These are phyloP conservation scores for Xerus rutilus DNA, from an alignment of 2,797 vertebrate genomes.

Conservation along the genomic window DNA sequence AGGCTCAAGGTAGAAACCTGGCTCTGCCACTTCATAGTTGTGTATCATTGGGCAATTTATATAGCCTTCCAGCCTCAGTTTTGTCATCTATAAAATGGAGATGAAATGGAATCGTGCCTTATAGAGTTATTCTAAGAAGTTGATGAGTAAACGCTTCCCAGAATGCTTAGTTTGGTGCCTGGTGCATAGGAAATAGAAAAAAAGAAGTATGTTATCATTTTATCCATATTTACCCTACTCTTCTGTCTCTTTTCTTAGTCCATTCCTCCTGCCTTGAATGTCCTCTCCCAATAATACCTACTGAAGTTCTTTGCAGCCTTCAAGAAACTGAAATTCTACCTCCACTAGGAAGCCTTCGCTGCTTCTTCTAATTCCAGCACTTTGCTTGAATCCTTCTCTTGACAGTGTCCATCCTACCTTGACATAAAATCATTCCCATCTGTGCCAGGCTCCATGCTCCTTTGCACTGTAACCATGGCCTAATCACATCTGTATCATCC, in stretches of 20 bases:
- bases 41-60: not conserved
- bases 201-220: not conserved
- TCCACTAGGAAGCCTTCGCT: not conserved
- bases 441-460: not conserved
- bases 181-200: not conserved
- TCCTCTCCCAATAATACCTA: not conserved
- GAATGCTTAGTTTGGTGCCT: not conserved
- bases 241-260: not conserved
- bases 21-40: not conserved
- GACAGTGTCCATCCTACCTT: not conserved
- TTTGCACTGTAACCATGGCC: not conserved
- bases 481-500: not conserved
- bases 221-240: not conserved
- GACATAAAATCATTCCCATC: not conserved
- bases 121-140: not conserved
- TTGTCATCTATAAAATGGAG: slow-evolving; percentile 1
- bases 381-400: slow-evolving; percentile 39
- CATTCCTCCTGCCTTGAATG: slow-evolving; percentile 10
- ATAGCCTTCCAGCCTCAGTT: slow-evolving; percentile 18
- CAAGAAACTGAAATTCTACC: not conserved
- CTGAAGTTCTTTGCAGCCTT: not conserved
- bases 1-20: slow-evolving; percentile 16
- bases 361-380: not conserved
- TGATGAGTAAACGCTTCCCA: not conserved
- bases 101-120: slow-evolving; percentile 14